Evolutionary conservation across 1,140 invertebrate genomes (phyloP).

Genomic region (Bombus balteatus): DNA sequence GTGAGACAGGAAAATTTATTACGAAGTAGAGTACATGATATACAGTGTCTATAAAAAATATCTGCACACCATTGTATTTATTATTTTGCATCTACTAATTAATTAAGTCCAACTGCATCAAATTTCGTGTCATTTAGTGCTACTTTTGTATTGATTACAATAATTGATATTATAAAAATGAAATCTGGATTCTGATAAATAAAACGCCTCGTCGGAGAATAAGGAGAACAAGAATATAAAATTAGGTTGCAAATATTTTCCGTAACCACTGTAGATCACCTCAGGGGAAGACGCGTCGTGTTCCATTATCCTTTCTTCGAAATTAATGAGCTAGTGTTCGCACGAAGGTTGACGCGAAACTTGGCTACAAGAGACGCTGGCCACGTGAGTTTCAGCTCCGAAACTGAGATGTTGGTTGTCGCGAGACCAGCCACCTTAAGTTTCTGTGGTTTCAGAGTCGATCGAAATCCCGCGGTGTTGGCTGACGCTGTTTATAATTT

Average conservation of each 20-base stretch:
- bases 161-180: no score
- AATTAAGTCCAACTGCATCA: background rate
- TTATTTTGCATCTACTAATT: background rate
- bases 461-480: conserved; percentile 64
- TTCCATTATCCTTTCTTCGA: conserved; percentile 17
- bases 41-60: background rate
- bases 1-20: no score
- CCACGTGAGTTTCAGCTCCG: background rate
- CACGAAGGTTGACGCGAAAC: conserved; percentile 18
- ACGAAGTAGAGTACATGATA: no score
- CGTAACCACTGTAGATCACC: background rate
- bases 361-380: background rate
- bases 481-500: conserved; percentile 76
- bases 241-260: background rate
- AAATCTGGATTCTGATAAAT: no score
- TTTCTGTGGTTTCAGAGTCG: conserved; percentile 50
- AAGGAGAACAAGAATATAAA: background rate
- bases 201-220: no score
- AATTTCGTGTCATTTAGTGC: no score
- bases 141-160: no score
- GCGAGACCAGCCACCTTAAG: conserved; percentile 34
- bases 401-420: conserved; percentile 18
- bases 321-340: conserved; percentile 23
- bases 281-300: background rate
- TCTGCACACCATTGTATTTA: background rate